Evolutionary conservation across 2,888 invertebrate genomes (phyloP).

Genomic region (Celastrina argiolus): DNA sequence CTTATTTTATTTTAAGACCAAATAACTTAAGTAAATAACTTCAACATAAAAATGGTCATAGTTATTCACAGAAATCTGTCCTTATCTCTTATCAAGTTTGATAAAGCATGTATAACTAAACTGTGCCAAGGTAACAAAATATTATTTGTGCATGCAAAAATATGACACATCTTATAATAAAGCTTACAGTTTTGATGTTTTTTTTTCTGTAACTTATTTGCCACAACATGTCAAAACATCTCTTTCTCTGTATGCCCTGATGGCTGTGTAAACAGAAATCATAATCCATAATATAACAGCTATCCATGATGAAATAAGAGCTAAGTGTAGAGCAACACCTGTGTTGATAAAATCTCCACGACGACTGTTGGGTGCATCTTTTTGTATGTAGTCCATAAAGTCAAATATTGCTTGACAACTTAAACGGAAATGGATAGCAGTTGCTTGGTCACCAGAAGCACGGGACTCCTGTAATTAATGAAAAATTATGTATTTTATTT

Average conservation of each 20-base stretch:
- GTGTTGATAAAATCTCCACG: constrained; percentile 85
- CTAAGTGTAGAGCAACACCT: constrained; percentile 81
- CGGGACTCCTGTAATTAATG: constrained; percentile 55
- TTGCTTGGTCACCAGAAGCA: constrained; percentile 76
- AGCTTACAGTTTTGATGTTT: neutral
- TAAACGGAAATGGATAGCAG: constrained; percentile 81
- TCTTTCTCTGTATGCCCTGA: constrained; percentile 69
- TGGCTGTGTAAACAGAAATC: constrained; percentile 72
- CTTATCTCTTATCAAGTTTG: neutral
- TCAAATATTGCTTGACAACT: constrained; percentile 86
- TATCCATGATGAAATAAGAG: constrained; percentile 80
- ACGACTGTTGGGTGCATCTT: constrained; percentile 80
- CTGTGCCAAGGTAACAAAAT: constrained; percentile 1
- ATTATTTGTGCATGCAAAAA: neutral
- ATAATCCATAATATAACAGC: constrained; percentile 76
- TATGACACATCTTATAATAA: neutral
- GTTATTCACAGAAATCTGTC: neutral
- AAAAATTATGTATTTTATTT: too few relatives aligned
- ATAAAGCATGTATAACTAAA: neutral
- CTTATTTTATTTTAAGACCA: too few relatives aligned
- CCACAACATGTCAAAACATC: constrained; percentile 69
- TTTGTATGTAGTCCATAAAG: constrained; percentile 90
- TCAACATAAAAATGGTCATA: too few relatives aligned
- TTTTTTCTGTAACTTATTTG: constrained; percentile 40
- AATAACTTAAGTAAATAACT: too few relatives aligned